Evolutionary conservation across 2,888 invertebrate species (phyloP).

Genomic region (Spialia ferax): DNA sequence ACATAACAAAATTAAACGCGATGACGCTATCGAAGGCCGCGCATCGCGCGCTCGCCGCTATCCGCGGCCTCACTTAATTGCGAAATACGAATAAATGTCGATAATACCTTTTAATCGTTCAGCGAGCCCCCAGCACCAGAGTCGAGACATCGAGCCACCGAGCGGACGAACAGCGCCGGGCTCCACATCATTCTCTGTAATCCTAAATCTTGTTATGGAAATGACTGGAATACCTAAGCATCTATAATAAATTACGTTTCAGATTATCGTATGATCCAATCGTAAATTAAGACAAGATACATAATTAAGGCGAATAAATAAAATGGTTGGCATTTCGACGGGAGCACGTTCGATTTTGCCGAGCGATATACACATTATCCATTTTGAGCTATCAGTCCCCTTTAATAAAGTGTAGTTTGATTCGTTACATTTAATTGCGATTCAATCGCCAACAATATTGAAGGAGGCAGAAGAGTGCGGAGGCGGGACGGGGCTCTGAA

Average conservation of each 20-base stretch:
- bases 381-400: constrained; percentile 83
- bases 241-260: constrained; percentile 83
- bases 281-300: constrained; percentile 87
- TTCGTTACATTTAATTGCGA: constrained; percentile 84
- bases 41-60: constrained; percentile 61
- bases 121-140: constrained; percentile 56
- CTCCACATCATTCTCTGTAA: constrained; percentile 72
- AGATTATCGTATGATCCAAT: constrained; percentile 87
- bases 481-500: constrained; percentile 82
- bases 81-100: constrained; percentile 80
- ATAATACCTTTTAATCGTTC: constrained; percentile 80
- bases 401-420: constrained; percentile 85
- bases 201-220: constrained; percentile 86
- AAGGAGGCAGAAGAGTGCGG: constrained; percentile 79
- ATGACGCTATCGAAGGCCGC: constrained; percentile 82
- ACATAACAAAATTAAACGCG: constrained; percentile 82
- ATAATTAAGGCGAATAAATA: constrained; percentile 87
- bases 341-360: constrained; percentile 84
- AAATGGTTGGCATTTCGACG: constrained; percentile 87
- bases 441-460: constrained; percentile 86
- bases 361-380: constrained; percentile 65
- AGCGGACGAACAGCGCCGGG: constrained; percentile 60
- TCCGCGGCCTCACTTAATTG: constrained; percentile 76
- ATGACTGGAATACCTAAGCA: constrained; percentile 82
- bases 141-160: constrained; percentile 59